Conservation (phyloP, 2,113 vertebrate genomes). For the Rhabdornis inornatus region DNA sequence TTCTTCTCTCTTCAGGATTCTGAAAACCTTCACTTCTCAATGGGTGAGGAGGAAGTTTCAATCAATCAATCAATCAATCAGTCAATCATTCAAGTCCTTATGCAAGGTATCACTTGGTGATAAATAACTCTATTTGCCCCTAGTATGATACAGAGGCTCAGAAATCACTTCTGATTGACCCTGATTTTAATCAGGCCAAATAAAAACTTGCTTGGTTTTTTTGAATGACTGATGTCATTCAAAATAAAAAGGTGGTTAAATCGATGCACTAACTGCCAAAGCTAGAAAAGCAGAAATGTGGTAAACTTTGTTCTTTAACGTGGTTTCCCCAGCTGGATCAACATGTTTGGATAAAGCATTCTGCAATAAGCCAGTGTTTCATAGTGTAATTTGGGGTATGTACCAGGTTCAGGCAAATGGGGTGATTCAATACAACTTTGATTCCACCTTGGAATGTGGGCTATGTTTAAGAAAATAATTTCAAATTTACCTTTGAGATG, state of each 20-base stretch:
- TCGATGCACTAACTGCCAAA: background rate
- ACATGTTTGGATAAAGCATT: background rate
- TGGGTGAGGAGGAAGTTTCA: background rate
- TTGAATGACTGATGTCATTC: background rate
- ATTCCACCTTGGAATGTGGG: background rate
- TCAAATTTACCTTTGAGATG: background rate
- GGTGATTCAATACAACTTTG: background rate
- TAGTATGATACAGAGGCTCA: background rate
- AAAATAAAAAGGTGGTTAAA: background rate
- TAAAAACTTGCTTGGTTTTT: background rate
- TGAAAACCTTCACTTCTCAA: background rate
- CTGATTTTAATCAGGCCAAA: background rate
- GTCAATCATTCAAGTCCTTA: background rate
- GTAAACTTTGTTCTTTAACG: background rate
- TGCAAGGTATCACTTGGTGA: background rate
- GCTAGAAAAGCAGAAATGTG: background rate
- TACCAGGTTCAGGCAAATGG: background rate
- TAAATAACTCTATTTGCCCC: background rate
- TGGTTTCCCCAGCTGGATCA: background rate
- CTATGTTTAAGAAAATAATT: background rate
- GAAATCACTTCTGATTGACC: background rate
- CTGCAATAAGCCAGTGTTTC: background rate
- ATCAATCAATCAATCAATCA: background rate
- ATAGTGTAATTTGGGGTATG: background rate
- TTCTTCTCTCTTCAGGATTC: background rate